Evolutionary conservation across 2,888 invertebrate genomes (phyloP).

Genomic region (Pachymerium ferrugineum): DNA sequence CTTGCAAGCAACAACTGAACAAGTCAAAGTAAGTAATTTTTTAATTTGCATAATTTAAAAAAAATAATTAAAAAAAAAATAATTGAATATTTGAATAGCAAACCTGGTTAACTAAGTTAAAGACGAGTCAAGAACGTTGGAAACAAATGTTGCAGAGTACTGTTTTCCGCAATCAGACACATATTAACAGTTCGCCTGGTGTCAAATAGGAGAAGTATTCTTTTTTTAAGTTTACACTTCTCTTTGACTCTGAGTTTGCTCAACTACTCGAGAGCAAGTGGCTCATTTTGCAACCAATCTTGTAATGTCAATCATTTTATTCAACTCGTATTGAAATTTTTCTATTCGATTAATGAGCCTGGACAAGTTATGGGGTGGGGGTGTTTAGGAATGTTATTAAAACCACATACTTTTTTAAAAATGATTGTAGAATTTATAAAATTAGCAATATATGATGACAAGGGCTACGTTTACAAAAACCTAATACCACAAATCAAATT

Average conservation of each 20-base stretch:
- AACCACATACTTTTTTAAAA: too few species aligned
- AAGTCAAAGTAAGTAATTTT: constrained; percentile 45
- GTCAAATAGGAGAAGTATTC: not conserved
- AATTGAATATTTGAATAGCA: constrained; percentile 48
- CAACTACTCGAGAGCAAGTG: too few species aligned
- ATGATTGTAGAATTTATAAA: too few species aligned
- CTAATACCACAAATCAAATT: too few species aligned
- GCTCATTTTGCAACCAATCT: too few species aligned
- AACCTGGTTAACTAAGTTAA: constrained; percentile 51
- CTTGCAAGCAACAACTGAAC: constrained; percentile 49
- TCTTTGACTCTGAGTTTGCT: not conserved
- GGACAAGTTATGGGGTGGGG: too few species aligned
- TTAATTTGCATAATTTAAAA: not conserved
- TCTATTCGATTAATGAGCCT: too few species aligned
- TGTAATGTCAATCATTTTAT: too few species aligned
- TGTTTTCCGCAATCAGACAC: constrained; percentile 42
- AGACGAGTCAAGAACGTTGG: constrained; percentile 53
- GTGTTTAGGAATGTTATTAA: too few species aligned
- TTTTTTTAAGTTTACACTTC: not conserved
- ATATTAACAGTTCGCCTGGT: constrained; percentile 1
- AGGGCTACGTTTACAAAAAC: too few species aligned
- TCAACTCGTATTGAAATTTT: too few species aligned
- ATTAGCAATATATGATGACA: too few species aligned
- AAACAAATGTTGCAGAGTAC: constrained; percentile 50
- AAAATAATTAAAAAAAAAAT: not conserved